Conservation (phyloP, 2,888 invertebrate species). For the Norana najaformis region DNA sequence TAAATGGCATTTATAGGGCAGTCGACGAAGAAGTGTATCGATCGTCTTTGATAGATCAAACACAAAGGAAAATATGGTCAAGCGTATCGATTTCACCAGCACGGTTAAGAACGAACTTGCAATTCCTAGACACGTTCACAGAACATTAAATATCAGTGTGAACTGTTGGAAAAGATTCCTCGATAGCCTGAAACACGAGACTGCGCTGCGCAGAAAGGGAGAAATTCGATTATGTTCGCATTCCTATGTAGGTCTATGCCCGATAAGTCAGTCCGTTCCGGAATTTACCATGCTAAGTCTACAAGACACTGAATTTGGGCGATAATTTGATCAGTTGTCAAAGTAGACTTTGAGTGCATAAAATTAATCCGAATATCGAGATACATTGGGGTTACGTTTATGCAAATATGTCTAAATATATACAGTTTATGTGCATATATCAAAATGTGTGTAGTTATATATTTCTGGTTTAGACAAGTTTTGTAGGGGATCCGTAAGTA, state of each 20-base stretch:
- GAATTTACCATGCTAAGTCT: not conserved
- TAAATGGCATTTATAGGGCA: too few species aligned
- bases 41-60: not conserved
- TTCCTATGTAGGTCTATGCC: not conserved
- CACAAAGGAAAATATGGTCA: not conserved
- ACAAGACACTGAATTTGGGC: not conserved
- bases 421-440: not conserved
- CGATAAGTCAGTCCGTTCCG: not conserved
- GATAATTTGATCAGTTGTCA: not conserved
- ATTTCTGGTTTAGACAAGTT: not conserved
- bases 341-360: not conserved
- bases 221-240: not conserved
- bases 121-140: too few species aligned
- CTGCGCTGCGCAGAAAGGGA: not conserved
- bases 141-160: conserved; percentile 6
- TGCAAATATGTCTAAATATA: too few species aligned
- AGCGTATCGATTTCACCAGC: not conserved
- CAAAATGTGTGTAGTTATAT: not conserved
- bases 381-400: not conserved
- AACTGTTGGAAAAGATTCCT: not conserved
- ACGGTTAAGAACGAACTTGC: too few species aligned
- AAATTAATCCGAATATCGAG: not conserved
- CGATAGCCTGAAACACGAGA: not conserved
- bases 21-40: not conserved
- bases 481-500: not conserved